Evolutionary conservation across 2,888 invertebrate genomes (phyloP).

Genomic region (Cynaeus angustus): DNA sequence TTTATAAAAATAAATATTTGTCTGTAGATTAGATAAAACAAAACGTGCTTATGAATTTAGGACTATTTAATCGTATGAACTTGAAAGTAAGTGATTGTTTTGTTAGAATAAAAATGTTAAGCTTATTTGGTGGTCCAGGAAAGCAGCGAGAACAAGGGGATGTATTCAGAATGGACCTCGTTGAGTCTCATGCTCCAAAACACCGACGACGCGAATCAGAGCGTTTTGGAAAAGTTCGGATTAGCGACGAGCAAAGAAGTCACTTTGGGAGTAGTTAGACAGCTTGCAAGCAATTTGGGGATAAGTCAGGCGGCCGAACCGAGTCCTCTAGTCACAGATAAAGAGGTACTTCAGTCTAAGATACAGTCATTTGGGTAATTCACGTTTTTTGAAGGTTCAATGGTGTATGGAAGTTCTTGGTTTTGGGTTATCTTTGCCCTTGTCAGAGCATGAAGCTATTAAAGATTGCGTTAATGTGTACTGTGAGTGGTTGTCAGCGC

Average conservation of each 20-base stretch:
- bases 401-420: slow-evolving; percentile 93
- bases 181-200: slow-evolving; percentile 79
- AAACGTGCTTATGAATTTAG: slow-evolving; percentile 82
- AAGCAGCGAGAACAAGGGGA: slow-evolving; percentile 80
- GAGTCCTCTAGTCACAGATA: slow-evolving; percentile 87
- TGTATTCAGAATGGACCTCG: slow-evolving; percentile 91
- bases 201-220: slow-evolving; percentile 78
- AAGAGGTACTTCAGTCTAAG: slow-evolving; percentile 79
- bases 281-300: slow-evolving; percentile 81
- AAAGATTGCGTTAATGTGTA: slow-evolving; percentile 97
- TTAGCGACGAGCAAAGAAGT: slow-evolving; percentile 85
- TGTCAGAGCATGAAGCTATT: slow-evolving; percentile 94
- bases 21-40: slow-evolving; percentile 26
- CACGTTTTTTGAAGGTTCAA: slow-evolving; percentile 78
- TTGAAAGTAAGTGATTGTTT: slow-evolving; percentile 76
- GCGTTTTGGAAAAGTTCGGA: slow-evolving; percentile 87
- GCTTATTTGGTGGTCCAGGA: slow-evolving; percentile 63
- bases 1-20: slow-evolving; percentile 10
- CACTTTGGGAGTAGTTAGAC: slow-evolving; percentile 85
- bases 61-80: slow-evolving; percentile 87
- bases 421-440: slow-evolving; percentile 91
- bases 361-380: slow-evolving; percentile 33
- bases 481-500: slow-evolving; percentile 95
- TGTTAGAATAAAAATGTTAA: neutral
- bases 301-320: slow-evolving; percentile 88